phyloP scores from a whole-genome alignment of 2,888 invertebrate species.

The Notodonta ziczac region DNA sequence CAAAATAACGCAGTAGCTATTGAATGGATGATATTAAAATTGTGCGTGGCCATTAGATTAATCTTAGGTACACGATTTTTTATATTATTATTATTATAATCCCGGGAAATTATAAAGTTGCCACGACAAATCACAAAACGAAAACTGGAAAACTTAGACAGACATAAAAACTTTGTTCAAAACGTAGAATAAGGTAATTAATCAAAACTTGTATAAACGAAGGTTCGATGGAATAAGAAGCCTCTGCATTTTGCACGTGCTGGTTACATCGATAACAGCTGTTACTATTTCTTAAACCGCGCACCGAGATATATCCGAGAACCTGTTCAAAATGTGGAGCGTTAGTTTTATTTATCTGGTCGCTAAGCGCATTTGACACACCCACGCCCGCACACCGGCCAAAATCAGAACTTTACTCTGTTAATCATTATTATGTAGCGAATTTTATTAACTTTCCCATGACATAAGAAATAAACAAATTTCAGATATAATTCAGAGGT shows the following conservation, averaged over 20 bases:
- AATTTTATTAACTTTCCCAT: slow-evolving; percentile 39
- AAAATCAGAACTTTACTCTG: slow-evolving; percentile 52
- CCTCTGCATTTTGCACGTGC: background rate
- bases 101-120: too few species aligned
- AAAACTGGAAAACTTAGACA: too few species aligned
- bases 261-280: slow-evolving; percentile 23
- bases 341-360: slow-evolving; percentile 64
- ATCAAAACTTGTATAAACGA: background rate
- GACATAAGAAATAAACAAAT: slow-evolving; percentile 30
- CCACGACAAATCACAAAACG: too few species aligned
- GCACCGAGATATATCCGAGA: slow-evolving; percentile 44
- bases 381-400: slow-evolving; percentile 61
- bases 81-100: too few species aligned
- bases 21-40: too few species aligned
- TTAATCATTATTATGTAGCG: slow-evolving; percentile 37
- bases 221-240: slow-evolving; percentile 5
- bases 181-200: too few species aligned
- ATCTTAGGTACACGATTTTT: too few species aligned
- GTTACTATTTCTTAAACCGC: slow-evolving; percentile 52
- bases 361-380: slow-evolving; percentile 63
- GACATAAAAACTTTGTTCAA: too few species aligned
- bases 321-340: slow-evolving; percentile 54
- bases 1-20: too few species aligned
- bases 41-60: too few species aligned
- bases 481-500: slow-evolving; percentile 28